These are phyloP conservation scores for Scaptomyza montana DNA, from an alignment of 1,140 invertebrate species.

Conservation along the genomic window DNA sequence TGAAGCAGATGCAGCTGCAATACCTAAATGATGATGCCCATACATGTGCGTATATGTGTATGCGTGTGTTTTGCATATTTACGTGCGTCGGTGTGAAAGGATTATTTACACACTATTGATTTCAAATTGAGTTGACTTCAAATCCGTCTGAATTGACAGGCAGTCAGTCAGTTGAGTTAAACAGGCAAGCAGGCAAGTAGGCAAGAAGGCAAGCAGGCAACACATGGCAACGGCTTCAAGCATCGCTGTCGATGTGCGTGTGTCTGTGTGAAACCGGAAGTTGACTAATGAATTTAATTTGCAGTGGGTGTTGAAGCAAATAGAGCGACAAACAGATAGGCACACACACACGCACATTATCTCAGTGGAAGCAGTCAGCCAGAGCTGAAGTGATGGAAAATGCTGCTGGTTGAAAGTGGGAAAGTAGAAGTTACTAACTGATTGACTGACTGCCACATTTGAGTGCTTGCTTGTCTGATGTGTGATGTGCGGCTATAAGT, in stretches of 20 bases:
- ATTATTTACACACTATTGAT: slow-evolving; percentile 83
- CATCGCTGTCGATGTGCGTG: slow-evolving; percentile 1
- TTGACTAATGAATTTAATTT: slow-evolving; percentile 83
- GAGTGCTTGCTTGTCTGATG: slow-evolving; percentile 10
- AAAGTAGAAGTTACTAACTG: slow-evolving; percentile 37
- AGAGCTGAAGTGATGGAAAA: slow-evolving; percentile 11
- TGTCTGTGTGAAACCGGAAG: slow-evolving; percentile 64
- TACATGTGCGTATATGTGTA: not conserved
- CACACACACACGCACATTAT: not conserved
- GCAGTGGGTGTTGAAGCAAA: slow-evolving; percentile 79
- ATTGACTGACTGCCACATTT: slow-evolving; percentile 43
- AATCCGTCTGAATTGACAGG: slow-evolving; percentile 80
- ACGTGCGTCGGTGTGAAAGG: slow-evolving; percentile 68
- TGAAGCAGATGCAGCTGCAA: slow-evolving; percentile 36
- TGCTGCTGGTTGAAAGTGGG: not conserved
- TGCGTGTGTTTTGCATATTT: slow-evolving; percentile 31
- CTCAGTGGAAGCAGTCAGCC: slow-evolving; percentile 4
- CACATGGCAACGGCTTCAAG: slow-evolving; percentile 58
- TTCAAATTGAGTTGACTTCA: slow-evolving; percentile 82
- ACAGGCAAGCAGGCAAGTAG: slow-evolving; percentile 12
- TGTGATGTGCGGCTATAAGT: slow-evolving; percentile 44
- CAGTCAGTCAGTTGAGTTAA: slow-evolving; percentile 32
- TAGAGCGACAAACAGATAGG: slow-evolving; percentile 65
- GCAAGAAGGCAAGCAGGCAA: slow-evolving; percentile 35
- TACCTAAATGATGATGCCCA: slow-evolving; percentile 33